These are phyloP conservation scores for Sebastes trivittatus DNA, from an alignment of 2,797 vertebrate genomes.

Conservation along the genomic window DNA sequence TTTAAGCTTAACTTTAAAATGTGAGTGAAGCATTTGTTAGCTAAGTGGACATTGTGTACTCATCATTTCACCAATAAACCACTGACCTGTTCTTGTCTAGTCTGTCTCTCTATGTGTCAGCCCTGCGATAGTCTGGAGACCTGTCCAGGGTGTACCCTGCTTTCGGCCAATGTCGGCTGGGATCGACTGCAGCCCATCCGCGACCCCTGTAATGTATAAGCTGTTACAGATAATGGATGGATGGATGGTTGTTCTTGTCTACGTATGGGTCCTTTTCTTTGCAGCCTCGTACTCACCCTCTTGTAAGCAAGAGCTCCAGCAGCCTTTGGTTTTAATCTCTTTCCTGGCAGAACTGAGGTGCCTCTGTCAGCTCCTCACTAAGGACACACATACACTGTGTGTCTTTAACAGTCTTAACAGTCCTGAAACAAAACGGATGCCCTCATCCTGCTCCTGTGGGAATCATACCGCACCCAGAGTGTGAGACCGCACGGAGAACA, in stretches of 20 bases:
- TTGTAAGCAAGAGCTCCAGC: too few relatives aligned
- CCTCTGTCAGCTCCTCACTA: neutral
- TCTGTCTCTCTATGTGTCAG: too few relatives aligned
- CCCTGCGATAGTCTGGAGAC: too few relatives aligned
- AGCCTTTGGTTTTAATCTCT: too few relatives aligned
- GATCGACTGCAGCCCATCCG: rapidly evolving
- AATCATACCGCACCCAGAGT: neutral
- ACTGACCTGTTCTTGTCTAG: too few relatives aligned
- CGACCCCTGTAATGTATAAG: too few relatives aligned
- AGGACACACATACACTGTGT: neutral
- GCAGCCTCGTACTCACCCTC: too few relatives aligned
- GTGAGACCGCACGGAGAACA: neutral
- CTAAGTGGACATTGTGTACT: neutral
- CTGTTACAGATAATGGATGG: too few relatives aligned
- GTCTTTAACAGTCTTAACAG: neutral
- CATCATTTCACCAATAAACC: neutral
- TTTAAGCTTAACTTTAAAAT: neutral
- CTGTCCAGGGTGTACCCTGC: too few relatives aligned
- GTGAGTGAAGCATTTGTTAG: neutral
- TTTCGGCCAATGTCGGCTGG: too few relatives aligned
- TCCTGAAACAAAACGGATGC: neutral
- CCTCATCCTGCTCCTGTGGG: neutral
- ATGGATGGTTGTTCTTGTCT: too few relatives aligned
- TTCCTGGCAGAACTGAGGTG: neutral
- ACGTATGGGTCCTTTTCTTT: too few relatives aligned